These are phyloP conservation scores for Glyphotaelius pellucidus DNA, from an alignment of 2,888 invertebrate genomes.

Conservation along the genomic window DNA sequence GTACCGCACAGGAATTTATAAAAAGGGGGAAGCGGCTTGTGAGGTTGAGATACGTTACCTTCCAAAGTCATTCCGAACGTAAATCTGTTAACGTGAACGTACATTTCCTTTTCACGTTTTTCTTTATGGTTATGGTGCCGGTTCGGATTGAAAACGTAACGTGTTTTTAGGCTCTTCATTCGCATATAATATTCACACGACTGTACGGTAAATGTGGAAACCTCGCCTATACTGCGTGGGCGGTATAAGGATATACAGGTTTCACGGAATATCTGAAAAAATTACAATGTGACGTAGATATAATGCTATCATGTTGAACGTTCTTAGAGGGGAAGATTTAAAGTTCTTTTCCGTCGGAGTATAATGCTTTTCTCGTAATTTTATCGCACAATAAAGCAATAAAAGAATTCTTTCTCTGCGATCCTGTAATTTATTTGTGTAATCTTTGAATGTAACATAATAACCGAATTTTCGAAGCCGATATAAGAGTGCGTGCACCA, in stretches of 20 bases:
- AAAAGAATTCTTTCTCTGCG: not conserved
- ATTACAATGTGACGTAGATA: not conserved
- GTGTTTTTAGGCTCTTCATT: constrained; percentile 22
- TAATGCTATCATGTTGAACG: not conserved
- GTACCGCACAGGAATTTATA: not conserved
- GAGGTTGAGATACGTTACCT: not conserved
- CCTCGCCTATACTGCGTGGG: not conserved
- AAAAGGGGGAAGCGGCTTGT: not conserved
- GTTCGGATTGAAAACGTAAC: constrained; percentile 26
- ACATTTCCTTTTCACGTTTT: constrained; percentile 20
- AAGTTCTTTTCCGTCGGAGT: not conserved
- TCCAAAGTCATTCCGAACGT: constrained; percentile 13
- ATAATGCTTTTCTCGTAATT: not conserved
- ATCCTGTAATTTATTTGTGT: not conserved
- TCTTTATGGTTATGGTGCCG: constrained; percentile 24
- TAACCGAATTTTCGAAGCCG: no score
- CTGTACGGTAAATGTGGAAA: not conserved
- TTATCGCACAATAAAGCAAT: not conserved
- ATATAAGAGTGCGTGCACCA: no score
- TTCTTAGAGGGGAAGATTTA: not conserved
- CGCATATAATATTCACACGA: constrained; percentile 13
- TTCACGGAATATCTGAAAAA: not conserved
- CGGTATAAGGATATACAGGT: not conserved
- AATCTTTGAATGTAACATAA: no score
- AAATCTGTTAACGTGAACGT: constrained; percentile 36